Base-by-base conservation (phyloP, 2,113 vertebrate species). In the Osmerus mordax region DNA sequence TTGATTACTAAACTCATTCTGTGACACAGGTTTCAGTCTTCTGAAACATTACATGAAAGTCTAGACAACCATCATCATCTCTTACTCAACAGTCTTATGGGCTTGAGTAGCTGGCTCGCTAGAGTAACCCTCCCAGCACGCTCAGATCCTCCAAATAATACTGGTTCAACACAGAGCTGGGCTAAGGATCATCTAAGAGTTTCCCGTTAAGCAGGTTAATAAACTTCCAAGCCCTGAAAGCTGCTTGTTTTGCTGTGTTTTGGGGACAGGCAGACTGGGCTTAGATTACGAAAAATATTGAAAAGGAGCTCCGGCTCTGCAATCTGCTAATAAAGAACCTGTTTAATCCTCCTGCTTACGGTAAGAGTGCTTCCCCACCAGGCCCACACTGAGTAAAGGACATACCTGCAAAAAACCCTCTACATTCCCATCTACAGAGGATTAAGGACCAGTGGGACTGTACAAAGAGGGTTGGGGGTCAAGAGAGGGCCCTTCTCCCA, bases 161-260 rank as follows among this genome's bases (percentile, higher is more conserved):
- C 28, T 67, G 8, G 1, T 71, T 23, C 47, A n/a, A 28, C 18
- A 54, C 28, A 29, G n/a, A 56, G 58, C 52, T 8, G 69, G 52
- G 11, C 41, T 52, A 23, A 65, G 54, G 77, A 68, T 75, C 76
- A 81, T 77, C 65, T 55, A 65, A 21, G 65, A 78, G 66, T 70
- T 76, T 69, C 29, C 78, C 71, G 65, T 12, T 74, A 75, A 77
- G 68, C 71, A 73, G 71, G 81, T 77, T 67, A 70, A 47, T 47
- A 47, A 74, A 80, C 64, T 70, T 74, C 14, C 62, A 56, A 59
- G 58, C 65, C 65, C 70, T 70, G 9, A 13, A 73, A 60, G 62
- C 28, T 65, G 54, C 53, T 11, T 25, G 76, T 73, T 68, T 71
- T 28, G 21, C 21, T 65, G 32, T 41, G n/a, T 51, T 47, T 21